Evolutionary conservation across 2,888 invertebrate species (phyloP).

Genomic region (Cinara cedri): DNA sequence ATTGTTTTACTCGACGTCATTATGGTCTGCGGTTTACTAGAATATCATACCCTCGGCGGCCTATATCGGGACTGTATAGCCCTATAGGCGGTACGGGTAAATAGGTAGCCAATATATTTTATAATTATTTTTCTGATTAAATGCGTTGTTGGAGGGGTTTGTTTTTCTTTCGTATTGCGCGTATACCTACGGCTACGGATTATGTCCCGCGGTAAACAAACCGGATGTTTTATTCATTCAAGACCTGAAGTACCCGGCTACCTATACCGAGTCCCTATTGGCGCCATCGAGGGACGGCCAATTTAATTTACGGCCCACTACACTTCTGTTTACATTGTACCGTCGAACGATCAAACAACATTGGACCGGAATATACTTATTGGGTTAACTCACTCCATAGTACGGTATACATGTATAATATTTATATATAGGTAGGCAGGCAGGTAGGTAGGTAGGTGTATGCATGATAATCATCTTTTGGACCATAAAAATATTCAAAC

Average conservation of each 20-base stretch:
- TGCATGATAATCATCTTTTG: not conserved
- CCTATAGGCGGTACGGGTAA: no score
- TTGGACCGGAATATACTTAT: constrained; percentile 28
- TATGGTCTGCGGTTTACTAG: no score
- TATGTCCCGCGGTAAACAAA: constrained; percentile 16
- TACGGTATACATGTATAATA: no score
- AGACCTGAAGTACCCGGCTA: not conserved
- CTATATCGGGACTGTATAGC: no score
- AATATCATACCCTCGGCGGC: no score
- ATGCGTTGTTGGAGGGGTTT: not conserved
- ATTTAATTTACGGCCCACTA: constrained; percentile 35
- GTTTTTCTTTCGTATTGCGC: constrained; percentile 3
- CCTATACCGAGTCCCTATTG: not conserved
- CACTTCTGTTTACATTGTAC: constrained; percentile 32
- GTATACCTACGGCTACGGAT: not conserved
- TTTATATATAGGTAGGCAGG: no score
- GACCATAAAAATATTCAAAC: not conserved
- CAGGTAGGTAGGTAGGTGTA: no score
- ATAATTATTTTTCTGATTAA: constrained; percentile 9
- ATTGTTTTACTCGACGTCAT: no score
- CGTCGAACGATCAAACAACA: constrained; percentile 32
- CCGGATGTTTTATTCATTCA: constrained; percentile 30
- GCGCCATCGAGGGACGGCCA: constrained; percentile 14
- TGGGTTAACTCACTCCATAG: constrained; percentile 4
- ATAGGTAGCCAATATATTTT: not conserved